phyloP scores from a whole-genome alignment of 2,888 invertebrate genomes.

The Erebia epiphron region DNA sequence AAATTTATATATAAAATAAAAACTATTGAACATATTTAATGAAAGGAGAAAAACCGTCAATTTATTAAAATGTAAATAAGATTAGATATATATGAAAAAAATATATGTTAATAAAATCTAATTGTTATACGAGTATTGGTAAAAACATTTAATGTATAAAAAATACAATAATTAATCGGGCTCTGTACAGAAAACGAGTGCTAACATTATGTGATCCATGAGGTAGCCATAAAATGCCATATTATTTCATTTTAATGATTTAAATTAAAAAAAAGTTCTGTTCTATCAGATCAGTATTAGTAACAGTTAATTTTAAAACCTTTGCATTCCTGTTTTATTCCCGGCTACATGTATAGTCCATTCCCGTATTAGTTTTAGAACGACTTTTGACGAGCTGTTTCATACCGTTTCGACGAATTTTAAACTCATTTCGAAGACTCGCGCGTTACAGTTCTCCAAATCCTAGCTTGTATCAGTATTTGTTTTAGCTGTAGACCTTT shows the following conservation, averaged over 20 bases:
- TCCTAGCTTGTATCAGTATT: conserved; percentile 77
- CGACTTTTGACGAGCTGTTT: conserved; percentile 57
- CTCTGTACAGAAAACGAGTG: conserved; percentile 62
- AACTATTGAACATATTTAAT: conserved; percentile 56
- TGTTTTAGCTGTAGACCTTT: conserved; percentile 67
- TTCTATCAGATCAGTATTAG: conserved; percentile 62
- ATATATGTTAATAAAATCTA: conserved; percentile 67
- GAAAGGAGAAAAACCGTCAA: conserved; percentile 66
- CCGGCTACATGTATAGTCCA: conserved; percentile 46
- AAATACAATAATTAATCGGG: conserved; percentile 51
- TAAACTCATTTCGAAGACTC: conserved; percentile 29
- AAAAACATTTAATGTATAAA: conserved; percentile 64
- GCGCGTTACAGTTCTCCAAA: conserved; percentile 49
- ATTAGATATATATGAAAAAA: conserved; percentile 63
- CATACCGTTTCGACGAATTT: conserved; percentile 27
- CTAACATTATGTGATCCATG: conserved; percentile 75
- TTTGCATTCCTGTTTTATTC: conserved; percentile 53
- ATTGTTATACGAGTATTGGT: conserved; percentile 72
- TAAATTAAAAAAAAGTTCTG: conserved; percentile 39
- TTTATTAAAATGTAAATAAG: conserved; percentile 80
- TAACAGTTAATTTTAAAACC: conserved; percentile 42
- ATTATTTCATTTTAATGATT: conserved; percentile 57
- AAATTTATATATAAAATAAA: conserved; percentile 52
- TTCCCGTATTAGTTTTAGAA: conserved; percentile 49
- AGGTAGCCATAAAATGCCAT: conserved; percentile 82